Evolutionary conservation across 2,113 vertebrate species (phyloP).

Genomic region (Rhinolophus sinicus): DNA sequence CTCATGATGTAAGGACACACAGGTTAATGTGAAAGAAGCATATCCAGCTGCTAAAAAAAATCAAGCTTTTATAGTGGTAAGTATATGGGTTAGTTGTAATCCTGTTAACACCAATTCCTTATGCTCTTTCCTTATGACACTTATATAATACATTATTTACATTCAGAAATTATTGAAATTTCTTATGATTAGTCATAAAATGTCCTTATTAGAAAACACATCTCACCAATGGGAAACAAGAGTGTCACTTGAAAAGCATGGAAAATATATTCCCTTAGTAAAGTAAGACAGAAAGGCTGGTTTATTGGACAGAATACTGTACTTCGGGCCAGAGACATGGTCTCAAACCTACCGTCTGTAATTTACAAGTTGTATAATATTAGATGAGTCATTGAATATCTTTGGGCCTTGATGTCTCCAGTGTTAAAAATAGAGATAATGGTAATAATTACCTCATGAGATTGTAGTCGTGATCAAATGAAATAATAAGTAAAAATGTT

Average conservation of each 20-base stretch:
- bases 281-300: not conserved
- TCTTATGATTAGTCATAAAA: not conserved
- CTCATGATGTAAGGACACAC: not conserved
- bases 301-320: not conserved
- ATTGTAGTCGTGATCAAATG: not conserved
- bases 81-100: not conserved
- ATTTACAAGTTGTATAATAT: not conserved
- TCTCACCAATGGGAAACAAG: not conserved
- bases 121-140: not conserved
- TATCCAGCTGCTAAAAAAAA: slow-evolving; percentile 17
- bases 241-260: not conserved
- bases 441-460: not conserved
- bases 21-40: slow-evolving; percentile 7
- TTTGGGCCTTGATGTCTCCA: not conserved
- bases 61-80: not conserved
- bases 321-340: not conserved
- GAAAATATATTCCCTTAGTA: not conserved
- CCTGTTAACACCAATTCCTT: not conserved
- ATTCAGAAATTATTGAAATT: slow-evolving; percentile 35
- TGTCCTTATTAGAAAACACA: not conserved
- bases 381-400: not conserved
- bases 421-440: not conserved
- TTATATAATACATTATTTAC: slow-evolving; percentile 5
- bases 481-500: not conserved
- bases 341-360: not conserved